Percentiles rank a stretch among this genome's conserved stretches.
Evolutionary conservation across 2,888 invertebrate genomes (phyloP).

Genomic region (Penaeus monodon): DNA sequence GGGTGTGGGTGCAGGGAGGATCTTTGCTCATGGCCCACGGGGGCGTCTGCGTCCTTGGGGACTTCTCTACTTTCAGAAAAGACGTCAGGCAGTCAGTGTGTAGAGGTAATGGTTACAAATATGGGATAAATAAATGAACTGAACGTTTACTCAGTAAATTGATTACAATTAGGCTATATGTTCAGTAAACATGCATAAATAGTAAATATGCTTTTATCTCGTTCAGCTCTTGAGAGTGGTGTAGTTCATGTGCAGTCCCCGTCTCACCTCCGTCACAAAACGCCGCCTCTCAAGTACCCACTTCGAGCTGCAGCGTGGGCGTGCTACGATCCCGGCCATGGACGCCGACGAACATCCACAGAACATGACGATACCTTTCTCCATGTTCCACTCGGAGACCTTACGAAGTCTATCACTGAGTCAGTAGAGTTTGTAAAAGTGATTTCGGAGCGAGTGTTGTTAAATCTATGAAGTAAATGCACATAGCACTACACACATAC

Average conservation of each 20-base stretch:
- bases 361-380: slow-evolving; percentile 35
- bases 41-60: slow-evolving; percentile 66
- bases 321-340: slow-evolving; percentile 40
- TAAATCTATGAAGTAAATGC: too few species aligned
- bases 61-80: slow-evolving; percentile 65
- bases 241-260: slow-evolving; percentile 60
- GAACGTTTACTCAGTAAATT: too few species aligned
- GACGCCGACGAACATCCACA: background rate
- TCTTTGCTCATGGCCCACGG: slow-evolving; percentile 65
- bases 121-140: too few species aligned
- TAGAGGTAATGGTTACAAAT: slow-evolving; percentile 29
- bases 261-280: slow-evolving; percentile 7
- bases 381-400: slow-evolving; percentile 55
- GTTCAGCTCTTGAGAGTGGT: slow-evolving; percentile 66
- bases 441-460: background rate
- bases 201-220: background rate
- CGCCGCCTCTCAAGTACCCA: slow-evolving; percentile 29
- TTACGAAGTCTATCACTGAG: slow-evolving; percentile 58
- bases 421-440: slow-evolving; percentile 13
- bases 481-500: too few species aligned
- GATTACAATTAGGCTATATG: too few species aligned
- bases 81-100: slow-evolving; percentile 55
- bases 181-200: background rate
- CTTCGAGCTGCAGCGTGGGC: slow-evolving; percentile 52
- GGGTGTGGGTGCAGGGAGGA: slow-evolving; percentile 66